Conservation (phyloP, 2,888 invertebrate species). For the Temnothorax unifasciatus region DNA sequence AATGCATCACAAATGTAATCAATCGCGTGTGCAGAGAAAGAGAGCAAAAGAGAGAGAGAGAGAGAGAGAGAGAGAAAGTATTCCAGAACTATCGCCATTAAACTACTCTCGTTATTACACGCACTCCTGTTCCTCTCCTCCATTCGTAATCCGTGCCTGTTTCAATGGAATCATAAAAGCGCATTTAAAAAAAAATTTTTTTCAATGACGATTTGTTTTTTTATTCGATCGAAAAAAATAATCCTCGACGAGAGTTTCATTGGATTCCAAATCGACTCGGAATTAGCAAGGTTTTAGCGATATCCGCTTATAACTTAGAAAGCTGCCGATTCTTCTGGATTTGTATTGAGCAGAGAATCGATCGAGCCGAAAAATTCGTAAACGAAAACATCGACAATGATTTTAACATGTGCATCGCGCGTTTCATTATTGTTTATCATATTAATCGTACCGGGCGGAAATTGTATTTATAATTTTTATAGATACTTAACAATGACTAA, state of each 20-base stretch:
- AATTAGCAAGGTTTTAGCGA: not conserved
- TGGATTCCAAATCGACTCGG: slow-evolving; percentile 7
- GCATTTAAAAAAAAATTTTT: not conserved
- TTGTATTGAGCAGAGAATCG: not conserved
- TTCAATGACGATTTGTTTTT: not conserved
- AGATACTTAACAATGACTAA: slow-evolving; percentile 7
- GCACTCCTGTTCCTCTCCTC: not conserved
- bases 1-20: slow-evolving; percentile 17
- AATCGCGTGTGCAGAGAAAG: slow-evolving; percentile 12
- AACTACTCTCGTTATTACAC: not conserved
- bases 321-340: not conserved
- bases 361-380: not conserved
- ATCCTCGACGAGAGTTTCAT: slow-evolving; percentile 20
- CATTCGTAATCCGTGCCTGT: not conserved
- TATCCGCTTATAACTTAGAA: slow-evolving; percentile 6
- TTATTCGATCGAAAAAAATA: not conserved
- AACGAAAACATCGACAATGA: not conserved
- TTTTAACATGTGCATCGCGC: not conserved
- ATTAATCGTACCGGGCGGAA: not conserved
- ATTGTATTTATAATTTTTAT: not conserved
- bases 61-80: not conserved
- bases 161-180: not conserved
- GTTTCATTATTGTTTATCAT: not conserved
- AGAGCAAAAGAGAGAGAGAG: not conserved
- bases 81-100: not conserved